Evolutionary conservation across 2,888 invertebrate genomes (phyloP), one percentile per base, ranked within the genome.

Genomic region (Fragum sueziense): DNA sequence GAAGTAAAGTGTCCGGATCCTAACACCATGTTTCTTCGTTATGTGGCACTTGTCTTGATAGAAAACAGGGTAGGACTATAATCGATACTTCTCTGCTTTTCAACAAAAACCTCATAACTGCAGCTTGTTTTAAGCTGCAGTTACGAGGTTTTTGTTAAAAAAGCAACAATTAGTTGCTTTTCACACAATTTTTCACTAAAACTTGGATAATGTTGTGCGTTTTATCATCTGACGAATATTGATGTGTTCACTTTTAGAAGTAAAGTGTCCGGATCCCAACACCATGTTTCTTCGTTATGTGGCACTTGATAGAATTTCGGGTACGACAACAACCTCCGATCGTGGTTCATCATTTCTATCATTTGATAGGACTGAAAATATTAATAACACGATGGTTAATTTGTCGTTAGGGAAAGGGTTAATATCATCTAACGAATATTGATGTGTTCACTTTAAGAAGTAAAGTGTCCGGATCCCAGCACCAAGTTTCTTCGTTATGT

Each of bases 391-490:
- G n/a, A n/a, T n/a, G n/a, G n/a, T n/a, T n/a, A n/a, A n/a, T n/a
- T n/a, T n/a, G n/a, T n/a, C n/a, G n/a, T n/a, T n/a, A n/a, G n/a
- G n/a, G n/a, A n/a, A n/a, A n/a, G n/a, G n/a, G n/a, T n/a, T 47
- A 47, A n/a, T 47, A 61, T 82, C 76, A 82, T 51, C 76, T 78
- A 1, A 84, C 79, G 61, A 82, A 87, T 17, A 85, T 70, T 4
- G 87, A 80, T 33, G 85, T 87, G 61, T 87, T 87, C 73, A 87
- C 87, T 77, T 78, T 85, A 11, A 87, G 76, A 2, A 85, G 72
- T 37, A 80, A 57, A 20, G 82, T 81, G 9, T 79, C 79, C 11
- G 87, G 85, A 52, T 87, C 87, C 87, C 87, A 87, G 4, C 78
- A 76, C 87, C 87, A 87, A 20, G 72, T 80, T 2, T 84, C 84